Evolutionary conservation across 2,888 invertebrate genomes (phyloP), one percentile per base, ranked within the genome.

Genomic region (Drosophila kuntzei): DNA sequence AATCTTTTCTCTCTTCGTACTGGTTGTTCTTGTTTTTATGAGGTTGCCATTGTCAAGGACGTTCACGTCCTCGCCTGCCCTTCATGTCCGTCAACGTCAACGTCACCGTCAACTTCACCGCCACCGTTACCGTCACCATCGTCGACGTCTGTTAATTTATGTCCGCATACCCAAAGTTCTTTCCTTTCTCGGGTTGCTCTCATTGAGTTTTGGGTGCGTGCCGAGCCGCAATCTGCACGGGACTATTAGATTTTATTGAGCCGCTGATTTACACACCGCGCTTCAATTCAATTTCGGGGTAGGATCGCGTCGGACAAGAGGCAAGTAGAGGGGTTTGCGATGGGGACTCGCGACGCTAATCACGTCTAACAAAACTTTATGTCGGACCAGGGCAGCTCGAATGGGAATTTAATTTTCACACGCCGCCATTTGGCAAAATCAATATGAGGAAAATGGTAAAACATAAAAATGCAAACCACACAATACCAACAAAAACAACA

Each of bases 231-330:
- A 85, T 85, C 89, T 87, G 81, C 79, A 54, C 65, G 53, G 55
- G 74, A 80, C 81, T 83, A 80, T 85, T 85, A 83, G 79, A 87
- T 85, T 85, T 85, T 85, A 85, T 85, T 88, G 85, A 84, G 81
- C 89, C 80, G 79, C 87, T 85, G 85, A 85, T 85, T 85, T 88
- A 85, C 79, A 82, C 86, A 77, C 71, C 75, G 83, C 77, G 80
- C 83, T 79, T 85, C 72, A 79, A 87, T 83, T 87, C 83, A 87
- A 87, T 83, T 83, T 72, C 34, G 72, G 46, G 20, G n/a, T n/a
- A n/a, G n/a, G n/a, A n/a, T 8, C 39, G 27, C n/a, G 50, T 25
- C 55, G 1, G 37, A n/a, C 22, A 37, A n/a, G 29, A n/a, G n/a
- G 9, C 34, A 3, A n/a, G 43, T 37, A 25, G 39, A 18, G 20